Base-by-base conservation (phyloP, 2,888 invertebrate genomes). In the Acrobasis suavella region DNA sequence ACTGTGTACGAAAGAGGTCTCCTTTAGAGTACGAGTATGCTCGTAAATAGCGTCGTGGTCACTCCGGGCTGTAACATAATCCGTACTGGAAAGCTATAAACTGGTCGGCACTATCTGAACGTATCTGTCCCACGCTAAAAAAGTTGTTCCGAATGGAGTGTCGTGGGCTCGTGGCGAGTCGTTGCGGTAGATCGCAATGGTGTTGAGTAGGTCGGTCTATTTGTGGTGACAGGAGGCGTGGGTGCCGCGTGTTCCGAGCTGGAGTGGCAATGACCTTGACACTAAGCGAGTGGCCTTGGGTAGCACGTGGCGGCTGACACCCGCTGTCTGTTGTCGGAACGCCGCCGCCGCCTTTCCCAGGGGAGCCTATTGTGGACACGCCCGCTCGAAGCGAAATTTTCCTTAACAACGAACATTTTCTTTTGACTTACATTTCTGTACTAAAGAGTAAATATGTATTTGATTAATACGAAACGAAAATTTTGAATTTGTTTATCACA, bases 181-280 rank as follows among this genome's bases (percentile, higher is more conserved):
- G 81, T 83, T 82, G 86, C 83, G 85, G 80, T 81, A 80, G 81
- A 82, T 82, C 82, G 81, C 74, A 75, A 82, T 82, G 84, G 82
- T 83, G 83, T 78, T 78, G 85, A 87, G 89, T 88, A 85, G 88
- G 88, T 85, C 83, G 87, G 83, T 89, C 90, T 91, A 91, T 91
- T 91, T 90, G 91, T 91, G 91, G 91, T 91, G 91, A 89, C 91
- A 90, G 86, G 86, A 89, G 82, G 91, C 90, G 91, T 91, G 91
- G 91, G 91, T 88, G 91, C 89, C 86, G 88, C 89, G 89, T 89
- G 91, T 87, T 86, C 88, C 79, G 86, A 87, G 90, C 89, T 91
- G 91, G 91, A 91, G 91, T 91, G 90, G 91, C 91, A 90, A 89
- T 90, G 91, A 91, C 92, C 92, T 91, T 92, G 92, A 91, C 92